Conservation (phyloP, 35 echinoderm and acorn worm genomes). For the Chiridota heheva region DNA sequence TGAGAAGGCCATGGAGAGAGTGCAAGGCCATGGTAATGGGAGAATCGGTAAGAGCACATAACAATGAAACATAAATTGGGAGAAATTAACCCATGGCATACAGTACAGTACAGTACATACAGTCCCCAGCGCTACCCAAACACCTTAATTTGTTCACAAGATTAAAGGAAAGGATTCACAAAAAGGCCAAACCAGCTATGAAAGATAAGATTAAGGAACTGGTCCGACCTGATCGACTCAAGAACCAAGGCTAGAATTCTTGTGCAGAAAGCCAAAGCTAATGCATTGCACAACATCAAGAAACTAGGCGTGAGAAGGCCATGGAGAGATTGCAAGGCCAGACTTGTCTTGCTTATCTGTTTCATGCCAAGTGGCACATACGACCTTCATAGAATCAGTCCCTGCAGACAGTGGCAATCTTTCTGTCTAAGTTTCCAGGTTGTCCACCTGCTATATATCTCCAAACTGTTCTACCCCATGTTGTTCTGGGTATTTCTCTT, state of each 20-base stretch:
- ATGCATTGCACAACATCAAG: slow-evolving; percentile 16
- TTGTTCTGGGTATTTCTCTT: no score
- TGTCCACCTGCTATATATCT: no score
- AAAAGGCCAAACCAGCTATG: neutral
- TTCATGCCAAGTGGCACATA: no score
- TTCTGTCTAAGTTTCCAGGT: no score
- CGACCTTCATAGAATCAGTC: no score
- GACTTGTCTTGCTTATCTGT: no score
- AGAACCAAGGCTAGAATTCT: slow-evolving; percentile 22
- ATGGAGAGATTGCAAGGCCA: slow-evolving; percentile 36
- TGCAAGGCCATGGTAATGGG: slow-evolving; percentile 16
- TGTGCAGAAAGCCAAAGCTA: slow-evolving; percentile 2
- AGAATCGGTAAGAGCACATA: no score
- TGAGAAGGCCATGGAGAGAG: slow-evolving; percentile 14
- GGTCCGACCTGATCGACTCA: slow-evolving; percentile 6
- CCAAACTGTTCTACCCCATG: no score
- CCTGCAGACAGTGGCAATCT: no score
- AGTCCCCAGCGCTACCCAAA: slow-evolving; percentile 68
- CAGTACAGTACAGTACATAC: no score
- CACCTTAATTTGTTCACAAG: slow-evolving; percentile 59
- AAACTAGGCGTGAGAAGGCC: neutral
- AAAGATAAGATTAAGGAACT: neutral
- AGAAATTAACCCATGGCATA: no score
- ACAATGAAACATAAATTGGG: no score
- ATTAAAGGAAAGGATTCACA: slow-evolving; percentile 12